These are phyloP conservation scores for Poeciliopsis turrubarensis DNA, from an alignment of 2,113 vertebrate species.

Conservation along the genomic window DNA sequence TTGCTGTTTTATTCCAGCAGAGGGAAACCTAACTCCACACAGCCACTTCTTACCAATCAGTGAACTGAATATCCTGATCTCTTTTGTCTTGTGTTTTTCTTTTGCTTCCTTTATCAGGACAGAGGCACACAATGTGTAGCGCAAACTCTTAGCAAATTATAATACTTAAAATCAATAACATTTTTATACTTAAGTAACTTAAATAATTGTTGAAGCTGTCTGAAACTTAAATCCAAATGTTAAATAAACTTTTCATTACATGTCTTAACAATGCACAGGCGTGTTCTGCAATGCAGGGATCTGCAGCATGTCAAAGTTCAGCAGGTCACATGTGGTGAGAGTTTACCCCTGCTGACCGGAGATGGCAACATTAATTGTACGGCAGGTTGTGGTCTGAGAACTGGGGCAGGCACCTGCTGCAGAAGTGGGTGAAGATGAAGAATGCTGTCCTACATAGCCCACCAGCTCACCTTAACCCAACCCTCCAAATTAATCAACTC, in stretches of 20 bases:
- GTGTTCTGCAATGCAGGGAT: constrained; percentile 26
- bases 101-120: neutral
- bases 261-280: neutral
- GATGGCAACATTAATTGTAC: constrained; percentile 73
- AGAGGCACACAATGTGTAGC: neutral
- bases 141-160: neutral
- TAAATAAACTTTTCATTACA: neutral
- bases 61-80: neutral
- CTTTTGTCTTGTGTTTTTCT: constrained; percentile 1
- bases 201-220: neutral
- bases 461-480: constrained; percentile 73
- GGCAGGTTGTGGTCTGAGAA: constrained; percentile 71
- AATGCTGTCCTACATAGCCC: constrained; percentile 81
- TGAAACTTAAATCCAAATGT: neutral
- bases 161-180: no score
- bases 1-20: constrained; percentile 55
- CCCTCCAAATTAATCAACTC: constrained; percentile 73
- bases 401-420: constrained; percentile 82
- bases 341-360: constrained; percentile 49
- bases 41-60: constrained; percentile 2
- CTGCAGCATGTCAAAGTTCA: constrained; percentile 33
- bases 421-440: constrained; percentile 82
- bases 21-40: constrained; percentile 50
- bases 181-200: neutral
- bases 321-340: constrained; percentile 29